Evolutionary conservation across 1,140 invertebrate species (phyloP).

Genomic region (Ostrea edulis): DNA sequence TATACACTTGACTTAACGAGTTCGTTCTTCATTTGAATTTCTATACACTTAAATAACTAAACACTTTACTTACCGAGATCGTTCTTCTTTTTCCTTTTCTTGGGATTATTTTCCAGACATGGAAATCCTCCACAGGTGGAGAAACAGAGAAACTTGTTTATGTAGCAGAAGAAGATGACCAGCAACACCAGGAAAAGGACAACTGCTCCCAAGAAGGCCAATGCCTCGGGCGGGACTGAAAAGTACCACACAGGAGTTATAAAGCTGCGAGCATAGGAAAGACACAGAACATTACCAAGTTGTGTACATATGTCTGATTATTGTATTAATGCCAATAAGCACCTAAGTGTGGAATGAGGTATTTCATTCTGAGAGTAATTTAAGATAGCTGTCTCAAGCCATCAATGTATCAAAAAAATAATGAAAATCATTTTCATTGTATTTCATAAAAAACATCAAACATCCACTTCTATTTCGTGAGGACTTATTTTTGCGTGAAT

Average conservation of each 20-base stretch:
- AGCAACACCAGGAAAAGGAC: constrained; percentile 87
- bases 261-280: background rate
- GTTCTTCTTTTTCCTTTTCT: constrained; percentile 60
- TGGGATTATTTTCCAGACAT: constrained; percentile 67
- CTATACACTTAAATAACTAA: too few relatives aligned
- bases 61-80: constrained; percentile 64
- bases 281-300: background rate
- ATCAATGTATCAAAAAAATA: too few relatives aligned
- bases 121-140: constrained; percentile 81
- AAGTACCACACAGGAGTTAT: background rate
- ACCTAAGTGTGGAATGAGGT: too few relatives aligned
- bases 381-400: too few relatives aligned
- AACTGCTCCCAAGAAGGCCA: constrained; percentile 88
- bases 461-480: too few relatives aligned
- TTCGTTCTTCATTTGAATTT: constrained; percentile 39
- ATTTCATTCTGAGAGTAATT: too few relatives aligned
- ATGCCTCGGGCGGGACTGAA: constrained; percentile 88
- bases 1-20: constrained; percentile 63
- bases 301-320: too few relatives aligned
- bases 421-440: too few relatives aligned
- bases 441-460: too few relatives aligned
- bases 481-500: too few relatives aligned
- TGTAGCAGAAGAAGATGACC: constrained; percentile 89
- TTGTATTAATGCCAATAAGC: too few relatives aligned
- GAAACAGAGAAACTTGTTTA: constrained; percentile 89